Evolutionary conservation across 2,113 vertebrate genomes (phyloP).

Genomic region (Xyrauchen texanus): DNA sequence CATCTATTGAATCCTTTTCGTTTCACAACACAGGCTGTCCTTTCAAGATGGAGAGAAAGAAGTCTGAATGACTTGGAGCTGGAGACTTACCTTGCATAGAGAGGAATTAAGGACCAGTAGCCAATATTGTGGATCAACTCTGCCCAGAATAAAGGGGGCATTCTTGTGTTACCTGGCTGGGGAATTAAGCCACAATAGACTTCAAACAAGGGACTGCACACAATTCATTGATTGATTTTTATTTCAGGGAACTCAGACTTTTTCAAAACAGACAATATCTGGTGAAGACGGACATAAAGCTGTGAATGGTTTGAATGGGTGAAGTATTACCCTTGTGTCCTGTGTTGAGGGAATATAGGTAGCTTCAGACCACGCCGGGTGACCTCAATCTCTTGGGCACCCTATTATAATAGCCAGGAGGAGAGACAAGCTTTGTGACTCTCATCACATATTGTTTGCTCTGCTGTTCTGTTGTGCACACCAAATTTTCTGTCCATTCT

Average conservation of each 20-base stretch:
- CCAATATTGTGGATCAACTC: slow-evolving; percentile 82
- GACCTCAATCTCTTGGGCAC: slow-evolving; percentile 75
- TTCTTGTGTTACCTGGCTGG: slow-evolving; percentile 79
- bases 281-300: slow-evolving; percentile 70
- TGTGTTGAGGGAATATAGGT: slow-evolving; percentile 72
- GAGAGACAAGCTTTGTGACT: slow-evolving; percentile 60
- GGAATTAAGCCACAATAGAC: slow-evolving; percentile 79
- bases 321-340: slow-evolving; percentile 70
- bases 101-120: slow-evolving; percentile 80
- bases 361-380: slow-evolving; percentile 64
- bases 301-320: slow-evolving; percentile 69
- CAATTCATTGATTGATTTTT: slow-evolving; percentile 78
- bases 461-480: slow-evolving; percentile 53
- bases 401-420: slow-evolving; percentile 57
- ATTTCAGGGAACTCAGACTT: slow-evolving; percentile 78
- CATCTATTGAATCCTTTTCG: slow-evolving; percentile 77
- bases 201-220: slow-evolving; percentile 76
- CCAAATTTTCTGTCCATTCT: slow-evolving; percentile 54
- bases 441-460: slow-evolving; percentile 62
- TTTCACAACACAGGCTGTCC: slow-evolving; percentile 65
- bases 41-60: slow-evolving; percentile 73
- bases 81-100: slow-evolving; percentile 76
- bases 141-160: slow-evolving; percentile 72
- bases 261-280: slow-evolving; percentile 73
- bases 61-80: slow-evolving; percentile 76